Conservation (phyloP, 2,888 invertebrate species). For the Lithophane socia region DNA sequence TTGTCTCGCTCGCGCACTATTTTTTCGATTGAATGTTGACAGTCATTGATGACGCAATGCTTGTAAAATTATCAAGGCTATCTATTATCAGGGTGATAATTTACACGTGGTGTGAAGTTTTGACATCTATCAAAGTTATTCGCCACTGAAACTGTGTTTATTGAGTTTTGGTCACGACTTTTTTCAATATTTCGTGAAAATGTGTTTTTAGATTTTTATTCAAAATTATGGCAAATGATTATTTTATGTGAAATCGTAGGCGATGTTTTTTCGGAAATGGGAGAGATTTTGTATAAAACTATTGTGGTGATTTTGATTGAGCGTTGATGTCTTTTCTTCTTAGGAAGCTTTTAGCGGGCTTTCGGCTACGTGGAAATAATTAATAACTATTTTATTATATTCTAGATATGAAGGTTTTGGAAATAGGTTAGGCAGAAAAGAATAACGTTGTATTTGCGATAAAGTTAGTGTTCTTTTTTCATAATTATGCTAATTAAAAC, state of each 20-base stretch:
- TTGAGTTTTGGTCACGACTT: constrained; percentile 17
- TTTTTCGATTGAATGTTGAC: constrained; percentile 80
- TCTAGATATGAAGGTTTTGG: not conserved
- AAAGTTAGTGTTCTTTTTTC: no score
- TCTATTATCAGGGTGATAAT: constrained; percentile 72
- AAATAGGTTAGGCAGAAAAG: not conserved
- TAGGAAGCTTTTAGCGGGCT: constrained; percentile 21
- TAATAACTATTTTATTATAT: not conserved
- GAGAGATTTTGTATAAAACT: not conserved
- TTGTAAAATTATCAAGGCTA: constrained; percentile 77
- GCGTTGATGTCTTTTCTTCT: constrained; percentile 78
- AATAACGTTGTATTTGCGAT: not conserved
- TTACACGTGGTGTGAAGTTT: constrained; percentile 68
- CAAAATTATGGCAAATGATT: not conserved
- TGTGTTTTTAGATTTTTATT: not conserved
- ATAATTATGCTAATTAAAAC: not conserved
- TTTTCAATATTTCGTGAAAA: constrained; percentile 14
- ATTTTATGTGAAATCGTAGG: not conserved
- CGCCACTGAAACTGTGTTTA: constrained; percentile 33
- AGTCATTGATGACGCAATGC: constrained; percentile 76
- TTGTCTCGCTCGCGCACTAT: constrained; percentile 79
- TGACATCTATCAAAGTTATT: constrained; percentile 51
- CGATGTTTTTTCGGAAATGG: not conserved
- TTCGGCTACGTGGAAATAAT: not conserved
- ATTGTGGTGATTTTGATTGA: constrained; percentile 22